Conservation (phyloP, 2,888 invertebrate genomes). For the Eugnorisma glareosa region DNA sequence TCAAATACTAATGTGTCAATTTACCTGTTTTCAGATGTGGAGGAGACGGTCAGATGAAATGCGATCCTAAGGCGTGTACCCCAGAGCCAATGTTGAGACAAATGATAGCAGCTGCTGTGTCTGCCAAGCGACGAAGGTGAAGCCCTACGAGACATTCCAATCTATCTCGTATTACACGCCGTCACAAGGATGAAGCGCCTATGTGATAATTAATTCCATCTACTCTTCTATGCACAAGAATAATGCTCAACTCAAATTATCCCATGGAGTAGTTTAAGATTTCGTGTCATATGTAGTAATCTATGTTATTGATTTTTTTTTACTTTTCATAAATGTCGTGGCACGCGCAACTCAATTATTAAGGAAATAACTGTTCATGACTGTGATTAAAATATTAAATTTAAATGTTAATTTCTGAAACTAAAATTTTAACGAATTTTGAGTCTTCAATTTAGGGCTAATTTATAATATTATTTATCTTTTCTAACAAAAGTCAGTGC, state of each 20-base stretch:
- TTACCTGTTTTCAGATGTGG: slow-evolving; percentile 93
- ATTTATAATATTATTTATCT: slow-evolving; percentile 79
- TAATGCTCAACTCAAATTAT: slow-evolving; percentile 90
- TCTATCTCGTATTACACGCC: slow-evolving; percentile 76
- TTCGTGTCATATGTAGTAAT: slow-evolving; percentile 89
- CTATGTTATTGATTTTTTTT: slow-evolving; percentile 80
- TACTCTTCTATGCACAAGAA: slow-evolving; percentile 88
- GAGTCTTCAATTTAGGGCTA: slow-evolving; percentile 81
- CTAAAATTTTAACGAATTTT: slow-evolving; percentile 78
- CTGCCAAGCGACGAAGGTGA: slow-evolving; percentile 94
- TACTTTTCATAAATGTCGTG: slow-evolving; percentile 84
- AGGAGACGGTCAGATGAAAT: slow-evolving; percentile 98
- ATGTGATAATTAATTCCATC: slow-evolving; percentile 86
- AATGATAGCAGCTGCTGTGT: slow-evolving; percentile 96
- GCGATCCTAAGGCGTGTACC: slow-evolving; percentile 97
- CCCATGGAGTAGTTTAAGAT: slow-evolving; percentile 89
- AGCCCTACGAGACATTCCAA: slow-evolving; percentile 73
- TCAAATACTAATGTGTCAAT: slow-evolving; percentile 13
- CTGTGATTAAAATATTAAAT: slow-evolving; percentile 88
- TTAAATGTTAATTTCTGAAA: slow-evolving; percentile 80
- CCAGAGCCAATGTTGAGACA: slow-evolving; percentile 97
- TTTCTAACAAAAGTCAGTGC: slow-evolving; percentile 87
- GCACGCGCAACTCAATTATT: slow-evolving; percentile 84
- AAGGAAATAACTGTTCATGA: slow-evolving; percentile 83
- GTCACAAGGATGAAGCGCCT: slow-evolving; percentile 82